These are phyloP conservation scores for Leptodactylus fuscus DNA, from an alignment of 2,113 vertebrate genomes.

Conservation along the genomic window DNA sequence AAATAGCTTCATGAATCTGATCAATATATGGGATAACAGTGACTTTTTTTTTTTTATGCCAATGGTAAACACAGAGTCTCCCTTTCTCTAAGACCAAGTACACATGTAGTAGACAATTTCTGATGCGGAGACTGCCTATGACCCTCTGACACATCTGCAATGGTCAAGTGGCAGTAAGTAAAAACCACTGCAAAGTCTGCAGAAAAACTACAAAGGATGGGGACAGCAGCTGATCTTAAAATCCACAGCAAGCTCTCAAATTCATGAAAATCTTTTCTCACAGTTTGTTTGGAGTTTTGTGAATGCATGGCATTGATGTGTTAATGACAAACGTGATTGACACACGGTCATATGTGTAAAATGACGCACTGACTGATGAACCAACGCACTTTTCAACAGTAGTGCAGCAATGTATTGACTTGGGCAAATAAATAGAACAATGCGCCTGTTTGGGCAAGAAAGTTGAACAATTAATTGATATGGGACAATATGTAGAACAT, in stretches of 20 bases:
- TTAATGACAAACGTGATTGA: not conserved
- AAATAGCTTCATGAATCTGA: not conserved
- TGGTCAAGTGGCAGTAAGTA: too few species aligned
- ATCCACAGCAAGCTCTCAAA: too few species aligned
- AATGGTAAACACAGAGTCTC: not conserved
- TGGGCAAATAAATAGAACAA: not conserved
- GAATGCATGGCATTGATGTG: not conserved
- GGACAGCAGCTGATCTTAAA: too few species aligned
- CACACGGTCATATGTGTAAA: not conserved
- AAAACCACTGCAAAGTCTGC: not conserved
- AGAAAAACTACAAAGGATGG: too few species aligned
- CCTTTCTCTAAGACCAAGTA: not conserved
- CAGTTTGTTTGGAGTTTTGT: too few species aligned
- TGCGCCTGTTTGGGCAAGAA: too few species aligned
- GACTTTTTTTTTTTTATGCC: not conserved
- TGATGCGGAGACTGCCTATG: not conserved
- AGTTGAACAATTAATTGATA: not conserved
- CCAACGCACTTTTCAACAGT: too few species aligned
- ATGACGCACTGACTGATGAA: not conserved
- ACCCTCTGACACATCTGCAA: not conserved
- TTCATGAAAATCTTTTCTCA: too few species aligned
- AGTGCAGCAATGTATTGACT: not conserved
- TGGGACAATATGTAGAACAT: not conserved
- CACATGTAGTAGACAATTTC: not conserved
- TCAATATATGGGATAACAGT: too few species aligned